Evolutionary conservation across 2,797 vertebrate genomes (phyloP).

Genomic region (Carcharodon carcharias): DNA sequence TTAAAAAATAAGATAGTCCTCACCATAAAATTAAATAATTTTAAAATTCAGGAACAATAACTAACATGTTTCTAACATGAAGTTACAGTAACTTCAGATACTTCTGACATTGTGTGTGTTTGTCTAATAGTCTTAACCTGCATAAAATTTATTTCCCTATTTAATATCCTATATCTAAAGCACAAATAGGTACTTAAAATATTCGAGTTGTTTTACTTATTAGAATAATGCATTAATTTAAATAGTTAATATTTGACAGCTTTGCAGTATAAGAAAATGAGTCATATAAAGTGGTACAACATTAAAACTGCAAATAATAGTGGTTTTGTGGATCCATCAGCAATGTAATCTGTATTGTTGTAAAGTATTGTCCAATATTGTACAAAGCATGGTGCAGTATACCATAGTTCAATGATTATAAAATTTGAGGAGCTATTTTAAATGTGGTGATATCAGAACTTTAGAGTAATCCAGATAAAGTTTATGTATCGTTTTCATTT

Average conservation of each 20-base stretch:
- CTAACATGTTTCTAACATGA: neutral
- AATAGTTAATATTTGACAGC: neutral
- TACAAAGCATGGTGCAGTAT: neutral
- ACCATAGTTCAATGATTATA: no score
- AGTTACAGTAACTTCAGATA: neutral
- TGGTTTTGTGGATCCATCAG: conserved; percentile 21
- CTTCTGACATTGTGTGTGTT: neutral
- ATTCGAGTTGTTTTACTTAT: conserved; percentile 2
- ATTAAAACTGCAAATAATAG: neutral
- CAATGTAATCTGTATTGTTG: neutral
- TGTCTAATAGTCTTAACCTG: neutral
- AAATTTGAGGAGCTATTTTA: neutral
- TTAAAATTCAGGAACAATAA: no score
- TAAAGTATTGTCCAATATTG: neutral
- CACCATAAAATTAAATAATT: neutral
- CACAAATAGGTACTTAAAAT: neutral
- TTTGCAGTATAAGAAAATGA: neutral
- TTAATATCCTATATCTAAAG: neutral
- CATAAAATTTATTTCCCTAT: neutral
- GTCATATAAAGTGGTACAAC: neutral
- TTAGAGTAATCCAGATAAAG: conserved; percentile 21
- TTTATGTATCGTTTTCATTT: neutral
- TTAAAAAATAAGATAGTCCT: neutral
- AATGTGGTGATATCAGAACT: neutral
- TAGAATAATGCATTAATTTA: neutral